Percentiles rank a stretch among this genome's conserved stretches.
These are phyloP conservation scores for Antedon bifida DNA, from an alignment of 35 echinoderm and acorn worm species.

Conservation along the genomic window DNA sequence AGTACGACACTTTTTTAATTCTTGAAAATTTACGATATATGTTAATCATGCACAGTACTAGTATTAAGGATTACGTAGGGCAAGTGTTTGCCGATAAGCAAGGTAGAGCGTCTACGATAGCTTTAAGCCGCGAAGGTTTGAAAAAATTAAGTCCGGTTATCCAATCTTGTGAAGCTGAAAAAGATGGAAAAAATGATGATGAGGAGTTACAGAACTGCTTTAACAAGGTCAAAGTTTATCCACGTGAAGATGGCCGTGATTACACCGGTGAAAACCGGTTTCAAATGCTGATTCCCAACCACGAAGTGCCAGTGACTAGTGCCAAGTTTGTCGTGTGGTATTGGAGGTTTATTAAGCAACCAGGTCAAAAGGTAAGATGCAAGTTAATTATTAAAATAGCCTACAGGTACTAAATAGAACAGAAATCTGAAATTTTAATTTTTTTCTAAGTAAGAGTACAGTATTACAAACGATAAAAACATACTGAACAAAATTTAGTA, in stretches of 20 bases:
- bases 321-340: slow-evolving; percentile 35
- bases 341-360: slow-evolving; percentile 52
- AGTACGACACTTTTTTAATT: slow-evolving; percentile 38
- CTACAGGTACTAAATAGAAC: too few species aligned
- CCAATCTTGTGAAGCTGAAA: slow-evolving; percentile 13
- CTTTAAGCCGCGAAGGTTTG: slow-evolving; percentile 47
- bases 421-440: too few species aligned
- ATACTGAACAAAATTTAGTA: too few species aligned
- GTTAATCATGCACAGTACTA: slow-evolving; percentile 39
- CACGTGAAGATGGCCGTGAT: slow-evolving; percentile 34
- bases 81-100: slow-evolving; percentile 39
- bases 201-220: slow-evolving; percentile 51
- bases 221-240: slow-evolving; percentile 9
- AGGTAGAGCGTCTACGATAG: slow-evolving; percentile 23
- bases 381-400: too few species aligned
- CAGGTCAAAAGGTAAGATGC: slow-evolving; percentile 64
- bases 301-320: slow-evolving; percentile 38
- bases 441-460: too few species aligned
- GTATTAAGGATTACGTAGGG: slow-evolving; percentile 43
- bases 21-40: slow-evolving; percentile 69
- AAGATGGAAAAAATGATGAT: slow-evolving; percentile 46
- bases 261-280: slow-evolving; percentile 25
- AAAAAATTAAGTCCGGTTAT: slow-evolving; percentile 15
- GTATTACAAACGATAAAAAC: too few species aligned
- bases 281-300: slow-evolving; percentile 64